Evolutionary conservation across 2,113 vertebrate species (phyloP), one percentile per base, ranked within the genome.

Genomic region (Micronisus gabar): DNA sequence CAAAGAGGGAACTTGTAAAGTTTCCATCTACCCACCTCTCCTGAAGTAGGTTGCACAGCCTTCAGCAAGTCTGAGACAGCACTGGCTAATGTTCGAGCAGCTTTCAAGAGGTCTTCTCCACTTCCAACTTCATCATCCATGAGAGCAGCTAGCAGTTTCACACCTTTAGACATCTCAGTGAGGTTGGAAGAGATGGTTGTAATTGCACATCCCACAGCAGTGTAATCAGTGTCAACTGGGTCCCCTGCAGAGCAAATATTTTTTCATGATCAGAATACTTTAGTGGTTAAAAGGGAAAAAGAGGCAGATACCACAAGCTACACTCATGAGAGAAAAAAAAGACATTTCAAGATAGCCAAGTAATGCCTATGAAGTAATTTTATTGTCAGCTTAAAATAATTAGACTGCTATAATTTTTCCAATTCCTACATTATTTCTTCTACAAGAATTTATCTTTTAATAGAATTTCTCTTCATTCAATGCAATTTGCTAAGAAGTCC

Each of bases 101-200:
- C 99, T 66, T 99, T 98, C 97, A 99, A 98, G 55, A 99, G 98
- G 86, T 99, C 99, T 95, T 99, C 99, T 70, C 99, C 99, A 19
- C 99, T 99, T 95, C 99, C 99, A 93, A 99, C 98, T 21, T 99
- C 99, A 21, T 99, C 99, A 6, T 99, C 99, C 99, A 99, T 99
- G 88, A 99, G 98, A 9, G 99, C 99, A 0, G 99, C 99, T 50
- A 99, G 98, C 52, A 99, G 98, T 96, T 99, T 99, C 95, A 99
- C 99, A 2, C 99, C 99, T 97, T 99, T 99, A 79, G 99, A 99
- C 99, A 99, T 99, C 97, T 99, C 99, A 4, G 99, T 99, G 96
- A 99, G 98, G 98, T 99, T 99, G 93, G 99, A 99, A 62, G 99
- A 99, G 96, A 99, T 99, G 75, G 99, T 99, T 80, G 99, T 99